Base-by-base conservation (phyloP, 2,797 vertebrate genomes). In the Micromesistius poutassou region DNA sequence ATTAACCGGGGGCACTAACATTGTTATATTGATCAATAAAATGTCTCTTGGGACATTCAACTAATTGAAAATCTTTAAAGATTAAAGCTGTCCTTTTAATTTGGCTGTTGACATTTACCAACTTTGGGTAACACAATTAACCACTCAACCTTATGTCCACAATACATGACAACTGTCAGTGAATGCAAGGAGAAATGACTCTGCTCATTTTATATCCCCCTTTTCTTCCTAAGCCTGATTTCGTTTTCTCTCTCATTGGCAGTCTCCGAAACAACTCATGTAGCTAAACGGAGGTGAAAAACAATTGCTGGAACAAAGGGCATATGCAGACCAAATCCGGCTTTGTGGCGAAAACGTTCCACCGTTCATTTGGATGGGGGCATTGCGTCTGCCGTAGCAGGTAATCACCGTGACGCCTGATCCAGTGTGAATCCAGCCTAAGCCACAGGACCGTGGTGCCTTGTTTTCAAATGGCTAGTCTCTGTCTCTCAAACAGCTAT, bases 221-320 rank as follows among this genome's bases (percentile, higher is more conserved):
- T 10, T 68, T 68, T 68, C 6, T 68, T 68, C 28, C 10, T 12
- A n/a, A 62, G 22, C 50, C 25, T 28, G 2, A 12, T 28, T 28
- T 10, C 0, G 8, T 66, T 28, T 66, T 78, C 76, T 86, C 75
- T 74, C 77, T 88, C 79, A 80, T 73, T 78, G 79, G 72, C 77
- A 77, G 76, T 80, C 83, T 81, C 82, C 83, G 73, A 80, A 78
- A 81, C 83, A 78, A 76, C 74, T 79, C 79, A 33, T 71, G 55
- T 35, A 16, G 50, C 74, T 87, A 85, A 88, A 87, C 83, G 73
- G 74, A 86, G 83, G 77, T 74, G 78, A 87, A 87, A 87, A 81
- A 77, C 82, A 80, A 81, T 88, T 83, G 81, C 36, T 22, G 46
- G n/a, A 77, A 80, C 81, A 83, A 75, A 28, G 81, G 72, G 80